Evolutionary conservation across 53 echinoderm and acorn worm species (phyloP).

Genomic region (Mesocentrotus franciscanus): DNA sequence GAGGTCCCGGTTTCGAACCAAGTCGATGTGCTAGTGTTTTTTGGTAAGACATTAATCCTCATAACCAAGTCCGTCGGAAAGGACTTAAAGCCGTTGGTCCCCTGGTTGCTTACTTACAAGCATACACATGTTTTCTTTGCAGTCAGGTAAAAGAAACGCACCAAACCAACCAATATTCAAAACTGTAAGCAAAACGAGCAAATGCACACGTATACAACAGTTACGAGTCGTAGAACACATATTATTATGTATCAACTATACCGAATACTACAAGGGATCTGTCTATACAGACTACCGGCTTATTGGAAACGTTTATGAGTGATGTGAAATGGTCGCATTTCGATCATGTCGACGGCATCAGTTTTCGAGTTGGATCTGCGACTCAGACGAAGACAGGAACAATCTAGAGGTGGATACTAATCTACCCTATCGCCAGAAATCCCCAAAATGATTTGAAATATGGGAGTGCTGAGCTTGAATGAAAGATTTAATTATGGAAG

Average conservation of each 20-base stretch:
- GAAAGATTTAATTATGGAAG: background rate
- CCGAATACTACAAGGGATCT: background rate
- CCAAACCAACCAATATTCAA: no score
- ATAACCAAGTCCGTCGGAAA: no score
- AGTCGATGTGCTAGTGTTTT: no score
- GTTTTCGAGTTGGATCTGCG: background rate
- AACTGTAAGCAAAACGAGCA: no score
- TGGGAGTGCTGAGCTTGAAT: background rate
- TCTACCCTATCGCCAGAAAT: background rate
- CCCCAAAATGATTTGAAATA: background rate
- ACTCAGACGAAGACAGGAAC: background rate
- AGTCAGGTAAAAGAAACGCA: no score
- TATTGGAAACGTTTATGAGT: background rate
- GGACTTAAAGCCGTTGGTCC: no score
- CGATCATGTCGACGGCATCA: conserved; percentile 7
- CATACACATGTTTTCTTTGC: no score
- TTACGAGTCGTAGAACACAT: no score
- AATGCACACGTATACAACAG: no score
- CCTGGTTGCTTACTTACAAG: no score
- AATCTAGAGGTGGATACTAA: background rate
- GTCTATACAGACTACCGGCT: background rate
- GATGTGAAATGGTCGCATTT: conserved; percentile 22
- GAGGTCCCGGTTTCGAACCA: no score
- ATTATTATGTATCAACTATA: background rate
- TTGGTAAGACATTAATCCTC: no score